A percentile compares a stretch with the other conserved stretches of the same genome.
Conservation (phyloP, 2,113 vertebrate species). For the Sphyrna mokarran region DNA sequence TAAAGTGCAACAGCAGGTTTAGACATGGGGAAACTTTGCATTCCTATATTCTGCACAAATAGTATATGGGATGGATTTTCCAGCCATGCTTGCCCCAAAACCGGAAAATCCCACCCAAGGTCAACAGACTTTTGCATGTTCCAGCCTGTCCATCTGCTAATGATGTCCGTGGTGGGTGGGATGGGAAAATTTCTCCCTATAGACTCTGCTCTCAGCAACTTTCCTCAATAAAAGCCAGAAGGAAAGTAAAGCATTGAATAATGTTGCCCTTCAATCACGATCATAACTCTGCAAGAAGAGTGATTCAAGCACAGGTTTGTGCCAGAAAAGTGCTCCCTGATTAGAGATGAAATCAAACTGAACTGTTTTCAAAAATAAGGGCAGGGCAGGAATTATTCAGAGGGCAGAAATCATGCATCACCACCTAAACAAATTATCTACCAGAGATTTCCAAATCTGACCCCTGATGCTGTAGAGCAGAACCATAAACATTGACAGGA, state of each 20-base stretch:
- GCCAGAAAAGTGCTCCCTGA: background rate
- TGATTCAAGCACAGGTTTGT: background rate
- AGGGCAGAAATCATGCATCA: background rate
- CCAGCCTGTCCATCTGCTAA: too few relatives aligned
- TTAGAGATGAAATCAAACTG: background rate
- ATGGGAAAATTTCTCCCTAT: too few relatives aligned
- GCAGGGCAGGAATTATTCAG: background rate
- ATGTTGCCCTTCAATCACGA: background rate
- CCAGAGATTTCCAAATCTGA: background rate
- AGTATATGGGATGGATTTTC: background rate
- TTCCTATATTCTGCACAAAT: background rate
- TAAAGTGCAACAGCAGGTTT: conserved; percentile 21
- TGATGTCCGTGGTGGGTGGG: too few relatives aligned
- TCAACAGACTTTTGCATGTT: too few relatives aligned
- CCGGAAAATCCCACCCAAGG: too few relatives aligned
- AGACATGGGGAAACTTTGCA: background rate
- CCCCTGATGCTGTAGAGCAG: background rate
- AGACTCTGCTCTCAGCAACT: background rate
- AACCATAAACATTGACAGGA: background rate
- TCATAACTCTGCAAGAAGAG: background rate
- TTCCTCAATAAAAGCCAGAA: background rate
- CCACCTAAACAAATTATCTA: background rate
- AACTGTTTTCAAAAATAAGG: background rate
- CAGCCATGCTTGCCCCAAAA: too few relatives aligned
- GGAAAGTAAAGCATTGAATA: background rate